A percentile compares a stretch with the other conserved stretches of the same genome.
Evolutionary conservation across 2,113 vertebrate species (phyloP).

Genomic region (Myocastor coypus): DNA sequence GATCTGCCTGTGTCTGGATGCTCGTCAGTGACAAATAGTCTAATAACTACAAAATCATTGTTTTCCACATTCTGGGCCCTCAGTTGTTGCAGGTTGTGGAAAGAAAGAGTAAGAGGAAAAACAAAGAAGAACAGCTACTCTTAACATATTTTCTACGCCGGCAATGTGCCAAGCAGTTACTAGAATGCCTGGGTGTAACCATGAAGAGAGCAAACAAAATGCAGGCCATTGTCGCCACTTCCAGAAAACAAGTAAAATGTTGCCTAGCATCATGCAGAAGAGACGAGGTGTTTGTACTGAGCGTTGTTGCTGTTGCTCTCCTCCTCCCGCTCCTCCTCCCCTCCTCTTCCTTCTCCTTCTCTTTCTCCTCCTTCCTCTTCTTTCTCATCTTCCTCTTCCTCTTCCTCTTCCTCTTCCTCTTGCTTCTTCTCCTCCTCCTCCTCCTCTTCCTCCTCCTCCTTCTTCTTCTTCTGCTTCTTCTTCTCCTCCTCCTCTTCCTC

Average conservation of each 20-base stretch:
- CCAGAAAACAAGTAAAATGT: slow-evolving; percentile 5
- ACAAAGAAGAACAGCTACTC: neutral
- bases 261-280: neutral
- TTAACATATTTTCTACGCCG: neutral
- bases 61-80: neutral
- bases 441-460: too few relatives aligned
- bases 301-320: too few relatives aligned
- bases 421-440: too few relatives aligned
- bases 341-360: too few relatives aligned
- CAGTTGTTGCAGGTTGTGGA: neutral
- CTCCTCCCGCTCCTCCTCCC: too few relatives aligned
- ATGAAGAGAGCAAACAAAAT: neutral
- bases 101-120: neutral
- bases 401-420: too few relatives aligned
- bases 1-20: neutral
- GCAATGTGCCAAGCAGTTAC: neutral
- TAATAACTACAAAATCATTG: neutral
- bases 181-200: neutral
- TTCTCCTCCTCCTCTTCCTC: too few relatives aligned
- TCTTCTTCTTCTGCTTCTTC: too few relatives aligned
- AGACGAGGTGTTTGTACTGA: neutral
- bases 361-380: too few relatives aligned
- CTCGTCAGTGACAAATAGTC: neutral
- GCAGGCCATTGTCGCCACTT: neutral
- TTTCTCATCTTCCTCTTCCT: too few relatives aligned